Evolutionary conservation across 2,888 invertebrate genomes (phyloP), one percentile per base, ranked within the genome.

Genomic region (Meliscaeva auricollis): DNA sequence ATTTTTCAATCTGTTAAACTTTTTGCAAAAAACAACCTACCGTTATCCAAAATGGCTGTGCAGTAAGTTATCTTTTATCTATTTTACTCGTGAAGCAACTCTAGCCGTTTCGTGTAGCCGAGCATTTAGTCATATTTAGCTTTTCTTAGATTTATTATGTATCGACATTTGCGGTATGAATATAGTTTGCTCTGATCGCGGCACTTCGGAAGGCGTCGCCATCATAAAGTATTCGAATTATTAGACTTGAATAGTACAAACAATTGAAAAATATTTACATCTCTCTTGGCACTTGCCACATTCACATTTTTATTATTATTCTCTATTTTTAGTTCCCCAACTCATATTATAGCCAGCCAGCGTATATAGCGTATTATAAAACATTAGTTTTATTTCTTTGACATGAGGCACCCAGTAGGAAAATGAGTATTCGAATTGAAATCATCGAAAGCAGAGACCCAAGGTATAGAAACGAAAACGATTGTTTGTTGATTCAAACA

Each of bases 401-500:
- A 81, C 81, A 81, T 66, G 81, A 81, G 64, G 81, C 76, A 70
- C 38, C 32, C 62, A 70, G 52, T 32, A 60, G 20, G 15, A 69
- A 17, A 44, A 15, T 58, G 17, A 48, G 11, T 20, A 13, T 26
- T 26, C 38, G 30, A 22, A 22, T 58, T 11, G 50, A 50, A 62
- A 41, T 46, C 50, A 32, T 11, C 52, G n/a, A 41, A 58, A 11
- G 2, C 5, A 44, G 58, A 68, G 26, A 26, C 83, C 64, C 66
- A 84, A 84, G 75, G 72, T 84, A 84, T 84, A 66, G 48, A 32
- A 44, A 54, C 66, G 48, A 83, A 84, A 48, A 38, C 66, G 54
- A 83, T 84, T 79, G 79, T 75, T 79, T 84, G 79, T 84, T 79
- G 75, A 70, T 84, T 66, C 44, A 68, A 76, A 35, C 13, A 64